These are phyloP conservation scores for Eidolon dupreanum DNA, from an alignment of 2,797 vertebrate genomes.

Conservation along the genomic window DNA sequence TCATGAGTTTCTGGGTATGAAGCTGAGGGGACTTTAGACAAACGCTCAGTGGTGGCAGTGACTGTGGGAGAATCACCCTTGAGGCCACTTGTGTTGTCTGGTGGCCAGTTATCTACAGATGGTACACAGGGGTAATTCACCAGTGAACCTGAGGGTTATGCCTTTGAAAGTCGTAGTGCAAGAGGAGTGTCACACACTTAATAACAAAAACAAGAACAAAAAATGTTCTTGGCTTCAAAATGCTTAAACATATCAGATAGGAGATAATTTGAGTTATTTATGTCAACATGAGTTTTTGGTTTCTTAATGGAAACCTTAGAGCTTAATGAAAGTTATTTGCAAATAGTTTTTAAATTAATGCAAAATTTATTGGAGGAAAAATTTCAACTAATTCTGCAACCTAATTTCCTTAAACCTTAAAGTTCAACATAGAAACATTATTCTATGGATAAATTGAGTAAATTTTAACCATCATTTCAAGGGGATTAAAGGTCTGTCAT, in stretches of 20 bases:
- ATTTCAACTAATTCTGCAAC: slow-evolving; percentile 37
- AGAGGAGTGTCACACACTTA: not conserved
- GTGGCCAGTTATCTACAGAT: not conserved
- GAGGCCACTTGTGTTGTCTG: not conserved
- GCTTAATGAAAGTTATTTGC: not conserved
- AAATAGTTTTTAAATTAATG: not conserved
- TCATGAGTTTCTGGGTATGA: not conserved
- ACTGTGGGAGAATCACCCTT: not conserved
- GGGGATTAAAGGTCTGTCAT: not conserved
- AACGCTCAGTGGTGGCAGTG: not conserved
- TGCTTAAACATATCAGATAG: not conserved
- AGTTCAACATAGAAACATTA: not conserved
- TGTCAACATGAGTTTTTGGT: not conserved
- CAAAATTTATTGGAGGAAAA: not conserved
- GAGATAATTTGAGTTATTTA: not conserved
- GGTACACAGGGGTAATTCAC: rapidly evolving
- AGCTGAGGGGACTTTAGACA: not conserved
- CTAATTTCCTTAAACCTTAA: not conserved
- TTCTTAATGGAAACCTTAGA: not conserved
- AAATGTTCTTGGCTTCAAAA: not conserved
- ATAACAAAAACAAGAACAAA: not conserved
- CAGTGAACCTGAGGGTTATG: not conserved
- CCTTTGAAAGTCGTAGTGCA: not conserved
- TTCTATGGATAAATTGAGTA: not conserved
- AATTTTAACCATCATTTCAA: not conserved